Evolutionary conservation across 2,113 vertebrate species (phyloP).

Genomic region (Oxyura jamaicensis): DNA sequence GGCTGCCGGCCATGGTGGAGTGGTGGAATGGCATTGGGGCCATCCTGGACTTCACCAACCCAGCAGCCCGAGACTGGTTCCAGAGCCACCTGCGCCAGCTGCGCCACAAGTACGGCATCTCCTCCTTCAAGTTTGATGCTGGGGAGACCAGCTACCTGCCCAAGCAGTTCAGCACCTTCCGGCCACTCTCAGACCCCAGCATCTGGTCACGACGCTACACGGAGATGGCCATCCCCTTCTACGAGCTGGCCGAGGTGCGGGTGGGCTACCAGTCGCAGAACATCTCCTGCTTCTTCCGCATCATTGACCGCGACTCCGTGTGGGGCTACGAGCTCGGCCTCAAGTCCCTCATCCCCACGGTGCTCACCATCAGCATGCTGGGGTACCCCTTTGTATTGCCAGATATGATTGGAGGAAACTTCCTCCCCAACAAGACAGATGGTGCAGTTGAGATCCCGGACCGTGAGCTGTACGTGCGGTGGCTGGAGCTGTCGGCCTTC

Average conservation of each 20-base stretch:
- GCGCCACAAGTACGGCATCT: conserved; percentile 83
- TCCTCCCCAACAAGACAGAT: conserved; percentile 74
- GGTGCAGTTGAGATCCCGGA: conserved; percentile 81
- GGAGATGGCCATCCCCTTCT: conserved; percentile 91
- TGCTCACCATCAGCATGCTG: conserved; percentile 93
- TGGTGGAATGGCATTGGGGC: conserved; percentile 95
- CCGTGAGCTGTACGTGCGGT: conserved; percentile 94
- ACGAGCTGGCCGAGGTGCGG: conserved; percentile 88
- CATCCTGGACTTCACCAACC: conserved; percentile 93
- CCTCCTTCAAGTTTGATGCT: conserved; percentile 94
- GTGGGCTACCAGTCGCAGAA: conserved; percentile 94
- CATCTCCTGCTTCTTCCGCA: conserved; percentile 93
- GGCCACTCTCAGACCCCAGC: conserved; percentile 86
- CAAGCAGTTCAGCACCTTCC: conserved; percentile 87
- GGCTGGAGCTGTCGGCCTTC: conserved; percentile 95
- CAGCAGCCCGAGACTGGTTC: conserved; percentile 91
- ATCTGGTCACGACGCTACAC: conserved; percentile 92
- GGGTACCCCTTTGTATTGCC: conserved; percentile 86
- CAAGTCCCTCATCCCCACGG: conserved; percentile 93
- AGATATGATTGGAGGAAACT: conserved; percentile 92
- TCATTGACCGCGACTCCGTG: conserved; percentile 91
- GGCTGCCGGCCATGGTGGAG: conserved; percentile 84
- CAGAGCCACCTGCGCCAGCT: conserved; percentile 83
- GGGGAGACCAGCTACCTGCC: conserved; percentile 94
- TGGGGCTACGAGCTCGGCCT: conserved; percentile 95